These are phyloP conservation scores for Clamator glandarius DNA, from an alignment of 2,797 vertebrate genomes.

Conservation along the genomic window DNA sequence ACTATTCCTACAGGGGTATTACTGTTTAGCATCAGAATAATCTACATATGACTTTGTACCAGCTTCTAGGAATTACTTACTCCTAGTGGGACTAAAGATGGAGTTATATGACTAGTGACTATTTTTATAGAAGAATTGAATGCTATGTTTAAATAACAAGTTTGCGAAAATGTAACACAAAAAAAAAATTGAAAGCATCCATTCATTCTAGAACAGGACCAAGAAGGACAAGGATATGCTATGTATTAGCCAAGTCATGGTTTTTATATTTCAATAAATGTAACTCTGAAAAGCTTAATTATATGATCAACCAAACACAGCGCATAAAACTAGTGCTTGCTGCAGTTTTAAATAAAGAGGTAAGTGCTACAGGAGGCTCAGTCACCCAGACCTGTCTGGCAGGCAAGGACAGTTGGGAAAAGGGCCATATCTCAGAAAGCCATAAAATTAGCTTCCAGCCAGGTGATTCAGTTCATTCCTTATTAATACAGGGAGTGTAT, in stretches of 20 bases:
- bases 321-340: background rate
- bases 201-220: background rate
- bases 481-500: background rate
- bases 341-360: background rate
- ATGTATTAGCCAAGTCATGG: background rate
- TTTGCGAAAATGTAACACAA: background rate
- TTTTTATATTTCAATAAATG: constrained; percentile 2
- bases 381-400: background rate
- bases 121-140: constrained; percentile 54
- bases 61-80: constrained; percentile 22
- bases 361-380: background rate
- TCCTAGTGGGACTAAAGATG: constrained; percentile 1
- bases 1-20: background rate
- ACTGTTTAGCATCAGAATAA: constrained; percentile 30
- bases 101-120: constrained; percentile 1
- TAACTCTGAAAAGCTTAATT: background rate
- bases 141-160: constrained; percentile 23
- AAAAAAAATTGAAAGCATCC: background rate
- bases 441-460: background rate
- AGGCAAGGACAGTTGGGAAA: background rate
- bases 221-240: background rate
- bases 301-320: background rate
- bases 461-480: background rate
- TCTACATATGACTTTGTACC: background rate
- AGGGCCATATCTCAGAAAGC: background rate